Evolutionary conservation across 2,888 invertebrate genomes (phyloP).

Genomic region (Sphinx pinastri): DNA sequence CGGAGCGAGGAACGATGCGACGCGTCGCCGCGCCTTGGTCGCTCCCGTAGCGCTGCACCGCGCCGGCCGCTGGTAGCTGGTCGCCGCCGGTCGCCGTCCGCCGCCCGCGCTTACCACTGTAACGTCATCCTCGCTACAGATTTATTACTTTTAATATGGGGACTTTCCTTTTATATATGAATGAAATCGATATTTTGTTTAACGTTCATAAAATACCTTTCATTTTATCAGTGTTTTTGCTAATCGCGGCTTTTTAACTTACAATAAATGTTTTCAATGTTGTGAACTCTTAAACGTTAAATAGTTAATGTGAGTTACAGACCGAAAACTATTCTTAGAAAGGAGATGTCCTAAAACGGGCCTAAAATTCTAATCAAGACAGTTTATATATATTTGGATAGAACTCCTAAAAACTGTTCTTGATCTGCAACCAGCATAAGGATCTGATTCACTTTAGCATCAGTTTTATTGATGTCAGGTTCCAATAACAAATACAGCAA

Average conservation of each 20-base stretch:
- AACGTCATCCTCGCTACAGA: slow-evolving; percentile 64
- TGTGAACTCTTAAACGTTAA: too few species aligned
- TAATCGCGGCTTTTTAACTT: neutral
- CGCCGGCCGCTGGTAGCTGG: neutral
- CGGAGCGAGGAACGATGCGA: slow-evolving; percentile 59
- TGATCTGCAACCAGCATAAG: too few species aligned
- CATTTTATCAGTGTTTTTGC: neutral
- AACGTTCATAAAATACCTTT: slow-evolving; percentile 38
- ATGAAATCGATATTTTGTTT: slow-evolving; percentile 55
- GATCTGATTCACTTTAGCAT: too few species aligned
- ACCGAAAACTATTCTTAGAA: too few species aligned
- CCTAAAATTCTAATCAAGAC: too few species aligned
- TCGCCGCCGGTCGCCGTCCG: neutral
- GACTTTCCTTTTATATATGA: slow-evolving; percentile 56
- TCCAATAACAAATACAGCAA: too few species aligned
- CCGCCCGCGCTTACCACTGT: neutral
- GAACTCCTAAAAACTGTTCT: too few species aligned
- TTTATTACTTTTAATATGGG: slow-evolving; percentile 80
- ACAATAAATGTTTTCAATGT: too few species aligned
- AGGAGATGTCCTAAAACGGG: too few species aligned
- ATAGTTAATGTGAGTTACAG: too few species aligned
- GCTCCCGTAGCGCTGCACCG: neutral
- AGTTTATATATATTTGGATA: too few species aligned
- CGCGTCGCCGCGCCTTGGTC: slow-evolving; percentile 39
- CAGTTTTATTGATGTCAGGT: too few species aligned